Evolutionary conservation across 2,888 invertebrate species (phyloP), one percentile per base, ranked within the genome.

Genomic region (Rhingia campestris): DNA sequence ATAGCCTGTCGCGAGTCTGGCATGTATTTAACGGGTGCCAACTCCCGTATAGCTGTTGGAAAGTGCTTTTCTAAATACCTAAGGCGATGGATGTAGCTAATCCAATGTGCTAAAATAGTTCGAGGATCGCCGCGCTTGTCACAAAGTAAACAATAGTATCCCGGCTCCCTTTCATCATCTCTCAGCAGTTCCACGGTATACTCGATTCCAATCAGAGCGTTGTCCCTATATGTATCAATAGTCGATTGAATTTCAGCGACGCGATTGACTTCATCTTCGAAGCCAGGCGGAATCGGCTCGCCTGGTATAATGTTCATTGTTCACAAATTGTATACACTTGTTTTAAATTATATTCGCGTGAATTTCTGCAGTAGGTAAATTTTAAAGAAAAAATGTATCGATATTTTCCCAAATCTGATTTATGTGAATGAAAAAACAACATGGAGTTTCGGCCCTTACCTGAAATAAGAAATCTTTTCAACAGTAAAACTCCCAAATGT

Each of bases 41-140:
- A 91, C 64, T 94, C 91, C 1, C 92, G 91, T 87, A 93, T 93
- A 30, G 94, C 94, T 22, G 93, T 93, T 6, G 93, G 91, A 86
- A 90, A 92, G 87, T 92, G 92, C 32, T 90, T 91, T 61, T 91
- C 90, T 86, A 97, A 91, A 90, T 95, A 97, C 89, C 95, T 94
- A 88, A 93, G 92, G 10, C 95, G 93, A 89, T 97, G 97, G 91
- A 95, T 94, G 90, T 94, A 95, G 89, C 96, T 95, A 22, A 95
- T 94, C 89, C 96, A 93, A 90, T 97, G 97, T 86, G 94, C 94
- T 90, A 96, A 92, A 86, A 96, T 95, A 63, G 95, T 96, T 54
- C 95, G 93, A 33, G 95, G 95, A 89, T 96, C 95, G 45, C 96
- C 96, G 87, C 95, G 94, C 90, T 96, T 96, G 88, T 94, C 94